Evolutionary conservation across 2,888 invertebrate species (phyloP).

Genomic region (Eupithecia pulchellata): DNA sequence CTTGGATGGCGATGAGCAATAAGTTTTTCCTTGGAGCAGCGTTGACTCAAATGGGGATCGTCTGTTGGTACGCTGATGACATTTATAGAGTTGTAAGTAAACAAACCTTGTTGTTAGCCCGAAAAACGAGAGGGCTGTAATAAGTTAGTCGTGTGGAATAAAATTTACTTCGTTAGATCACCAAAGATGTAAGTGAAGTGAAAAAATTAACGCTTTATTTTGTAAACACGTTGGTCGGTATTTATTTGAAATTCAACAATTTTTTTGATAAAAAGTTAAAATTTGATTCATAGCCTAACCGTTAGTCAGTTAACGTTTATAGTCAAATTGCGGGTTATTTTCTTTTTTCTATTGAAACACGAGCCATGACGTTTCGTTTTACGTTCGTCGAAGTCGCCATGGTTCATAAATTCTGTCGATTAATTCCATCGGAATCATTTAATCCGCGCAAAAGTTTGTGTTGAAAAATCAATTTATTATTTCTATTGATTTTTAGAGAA

Average conservation of each 20-base stretch:
- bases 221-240: too few relatives aligned
- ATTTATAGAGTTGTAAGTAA: slow-evolving; percentile 67
- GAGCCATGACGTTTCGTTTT: not conserved
- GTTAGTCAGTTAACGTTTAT: too few relatives aligned
- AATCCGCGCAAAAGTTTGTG: not conserved
- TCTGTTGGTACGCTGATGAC: slow-evolving; percentile 78
- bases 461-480: not conserved
- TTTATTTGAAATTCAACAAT: too few relatives aligned
- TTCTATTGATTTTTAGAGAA: not conserved
- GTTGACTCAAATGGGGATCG: slow-evolving; percentile 72
- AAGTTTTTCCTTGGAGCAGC: slow-evolving; percentile 73
- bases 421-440: not conserved
- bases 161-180: too few relatives aligned
- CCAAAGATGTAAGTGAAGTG: too few relatives aligned
- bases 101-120: not conserved
- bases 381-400: not conserved
- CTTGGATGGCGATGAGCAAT: slow-evolving; percentile 73
- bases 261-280: too few relatives aligned
- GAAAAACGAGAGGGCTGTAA: too few relatives aligned
- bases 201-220: too few relatives aligned
- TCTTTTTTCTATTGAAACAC: not conserved
- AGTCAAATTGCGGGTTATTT: too few relatives aligned
- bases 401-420: not conserved
- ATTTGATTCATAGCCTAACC: too few relatives aligned
- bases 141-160: too few relatives aligned